Evolutionary conservation across 2,797 vertebrate species (phyloP), one percentile per base, ranked within the genome.

Genomic region (Poeciliopsis presidionis): DNA sequence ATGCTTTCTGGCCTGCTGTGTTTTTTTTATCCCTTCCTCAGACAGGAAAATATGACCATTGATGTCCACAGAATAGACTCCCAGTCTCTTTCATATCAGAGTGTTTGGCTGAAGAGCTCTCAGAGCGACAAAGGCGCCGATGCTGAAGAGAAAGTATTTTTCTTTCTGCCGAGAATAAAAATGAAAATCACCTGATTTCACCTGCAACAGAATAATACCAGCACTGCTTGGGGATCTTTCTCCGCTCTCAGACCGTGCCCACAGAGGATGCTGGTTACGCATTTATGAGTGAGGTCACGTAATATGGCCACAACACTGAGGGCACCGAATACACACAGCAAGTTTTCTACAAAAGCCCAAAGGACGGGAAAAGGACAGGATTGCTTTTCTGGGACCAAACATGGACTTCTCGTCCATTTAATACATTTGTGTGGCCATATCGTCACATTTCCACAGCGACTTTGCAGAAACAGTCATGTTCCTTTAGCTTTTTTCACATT

Each of bases 1-100:
- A 93, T 93, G 86, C 87, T 91, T 91, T 89, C 89, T 77, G 73
- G 81, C 81, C 90, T 75, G 87, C 86, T 89, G 87, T 88, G 87
- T 81, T 84, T 81, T 72, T 72, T 41, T 80, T 76, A 88, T 89
- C 73, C 20, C 84, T 76, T 55, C 77, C 80, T 41, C 76, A 11
- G 33, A 80, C 76, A 70, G 39, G 47, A 88, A 86, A 90, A 91
- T 87, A 89, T 89, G 84, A 90, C 89, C 87, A 88, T 76, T 84
- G 82, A 55, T 73, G 83, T 76, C 59, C 71, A 83, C 88, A 85
- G 87, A 90, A 89, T 73, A 79, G 82, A 80, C 82, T 80, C 43
- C 69, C 73, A 57, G 65, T 14, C 76, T 85, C 82, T 86, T 87
- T 89, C 85, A 61, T 7, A 75, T 57, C 76, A 22, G 82, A 78